Base-by-base conservation (phyloP, 2,888 invertebrate species). In the Apamea sordens region DNA sequence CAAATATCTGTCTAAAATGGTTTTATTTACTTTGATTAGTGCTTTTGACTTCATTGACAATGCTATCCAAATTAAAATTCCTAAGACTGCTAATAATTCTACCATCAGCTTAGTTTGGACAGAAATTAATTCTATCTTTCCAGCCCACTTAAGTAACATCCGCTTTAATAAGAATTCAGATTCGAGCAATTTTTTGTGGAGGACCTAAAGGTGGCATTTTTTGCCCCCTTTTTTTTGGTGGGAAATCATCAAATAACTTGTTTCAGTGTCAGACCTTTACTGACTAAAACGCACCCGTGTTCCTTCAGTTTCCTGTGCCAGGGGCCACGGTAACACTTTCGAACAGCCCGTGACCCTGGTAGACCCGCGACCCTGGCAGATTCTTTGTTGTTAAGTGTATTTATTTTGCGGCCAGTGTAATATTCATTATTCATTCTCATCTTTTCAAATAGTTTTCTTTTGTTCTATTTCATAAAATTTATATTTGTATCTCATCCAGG, bases 21-120 rank as follows among this genome's bases (percentile, higher is more conserved):
- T 50, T 24, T 24, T n/a, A 4, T 53, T 18, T 0, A 21, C 32
- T 41, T 53, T 18, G 28, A 36, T 1, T 10, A 41, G 41, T 13
- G 32, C 28, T n/a, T 78, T 80, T 71, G 28, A 44, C 41, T 80
- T 0, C 6, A 4, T 21, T 47, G 47, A 47, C 15, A 13, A 47
- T 47, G 13, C 11, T 63, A 18, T 41, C n/a, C 6, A 21, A 8
- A 24, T n/a, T 1, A 0, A n/a, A 53, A 53, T 53, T 5, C 7
- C 13, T 7, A 13, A n/a, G 21, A 11, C 5, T 61, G 1, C 18
- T 21, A 1, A 28, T 61, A 24, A 41, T 41, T 50, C 1, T 41
- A 13, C 1, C 24, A 13, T 36, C 8, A 28, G 3, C 8, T 24
- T 28, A 50, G 11, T 28, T n/a, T 18, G 32, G n/a, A 50, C 10